A percentile compares a stretch with the other conserved stretches of the same genome.
phyloP scores from a whole-genome alignment of 1,140 invertebrate species.

The Mercenaria mercenaria region DNA sequence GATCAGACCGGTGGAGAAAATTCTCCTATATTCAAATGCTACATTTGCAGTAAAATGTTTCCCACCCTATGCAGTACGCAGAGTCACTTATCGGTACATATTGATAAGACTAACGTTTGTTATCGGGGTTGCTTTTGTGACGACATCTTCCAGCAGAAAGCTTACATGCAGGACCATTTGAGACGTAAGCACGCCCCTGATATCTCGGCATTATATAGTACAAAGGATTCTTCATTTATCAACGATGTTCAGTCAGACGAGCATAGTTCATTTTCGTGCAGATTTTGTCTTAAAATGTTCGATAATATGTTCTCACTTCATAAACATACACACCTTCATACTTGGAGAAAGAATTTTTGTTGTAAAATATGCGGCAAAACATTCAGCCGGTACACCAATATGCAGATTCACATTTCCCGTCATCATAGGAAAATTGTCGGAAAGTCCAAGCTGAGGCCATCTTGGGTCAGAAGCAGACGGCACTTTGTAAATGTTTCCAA shows the following conservation, averaged over 20 bases:
- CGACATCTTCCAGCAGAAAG: slow-evolving; percentile 82
- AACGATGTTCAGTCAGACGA: background rate
- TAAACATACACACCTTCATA: slow-evolving; percentile 99
- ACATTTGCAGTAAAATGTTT: slow-evolving; percentile 86
- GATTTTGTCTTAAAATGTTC: slow-evolving; percentile 99
- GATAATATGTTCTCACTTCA: slow-evolving; percentile 99
- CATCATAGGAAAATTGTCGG: slow-evolving; percentile 48
- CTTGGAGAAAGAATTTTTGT: slow-evolving; percentile 96
- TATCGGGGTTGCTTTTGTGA: slow-evolving; percentile 85
- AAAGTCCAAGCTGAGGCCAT: slow-evolving; percentile 17
- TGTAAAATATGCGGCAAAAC: slow-evolving; percentile 87
- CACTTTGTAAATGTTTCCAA: background rate
- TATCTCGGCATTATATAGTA: background rate
- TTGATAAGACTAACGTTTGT: slow-evolving; percentile 74
- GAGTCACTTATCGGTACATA: slow-evolving; percentile 85
- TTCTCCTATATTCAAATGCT: slow-evolving; percentile 86
- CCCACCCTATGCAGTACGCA: slow-evolving; percentile 83
- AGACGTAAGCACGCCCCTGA: slow-evolving; percentile 71
- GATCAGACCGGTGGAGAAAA: slow-evolving; percentile 85
- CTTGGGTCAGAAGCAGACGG: slow-evolving; percentile 31
- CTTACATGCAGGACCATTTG: slow-evolving; percentile 82
- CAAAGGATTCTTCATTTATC: slow-evolving; percentile 43
- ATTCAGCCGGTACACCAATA: slow-evolving; percentile 86
- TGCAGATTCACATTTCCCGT: slow-evolving; percentile 85
- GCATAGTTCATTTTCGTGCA: slow-evolving; percentile 88